Evolutionary conservation across 2,888 invertebrate species (phyloP).

Genomic region (Lithophane ornitopus): DNA sequence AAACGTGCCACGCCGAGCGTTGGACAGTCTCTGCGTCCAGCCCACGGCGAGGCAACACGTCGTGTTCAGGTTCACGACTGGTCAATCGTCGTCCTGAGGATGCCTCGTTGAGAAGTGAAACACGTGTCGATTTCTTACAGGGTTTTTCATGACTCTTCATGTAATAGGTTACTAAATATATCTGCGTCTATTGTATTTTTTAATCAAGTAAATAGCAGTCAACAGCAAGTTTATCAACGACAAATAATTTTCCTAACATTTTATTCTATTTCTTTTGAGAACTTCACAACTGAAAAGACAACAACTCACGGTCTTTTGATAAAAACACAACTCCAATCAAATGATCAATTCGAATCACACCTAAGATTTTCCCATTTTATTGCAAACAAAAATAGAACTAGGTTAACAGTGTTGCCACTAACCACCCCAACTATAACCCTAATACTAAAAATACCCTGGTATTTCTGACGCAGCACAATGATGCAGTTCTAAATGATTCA

Average conservation of each 20-base stretch:
- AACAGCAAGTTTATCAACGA: not conserved
- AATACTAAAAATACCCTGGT: conserved; percentile 14
- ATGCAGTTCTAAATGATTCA: conserved; percentile 53
- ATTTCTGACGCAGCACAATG: conserved; percentile 38
- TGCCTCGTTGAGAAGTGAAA: no score
- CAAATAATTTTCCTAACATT: not conserved
- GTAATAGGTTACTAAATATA: no score
- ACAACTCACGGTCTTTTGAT: not conserved
- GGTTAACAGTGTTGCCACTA: conserved; percentile 26
- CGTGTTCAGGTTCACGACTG: no score
- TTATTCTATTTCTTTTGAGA: not conserved
- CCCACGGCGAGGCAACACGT: no score
- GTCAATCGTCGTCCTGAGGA: no score
- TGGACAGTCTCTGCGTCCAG: no score
- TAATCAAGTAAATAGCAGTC: not conserved
- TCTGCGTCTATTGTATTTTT: no score
- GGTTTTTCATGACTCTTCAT: no score
- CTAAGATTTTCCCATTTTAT: not conserved
- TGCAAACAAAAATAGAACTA: conserved; percentile 30
- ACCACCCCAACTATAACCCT: conserved; percentile 26
- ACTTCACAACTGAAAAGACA: not conserved
- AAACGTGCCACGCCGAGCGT: no score
- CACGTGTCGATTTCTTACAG: no score
- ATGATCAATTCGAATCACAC: not conserved
- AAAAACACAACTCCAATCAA: not conserved